Evolutionary conservation across 2,113 vertebrate genomes (phyloP).

Genomic region (Tamias sibiricus): DNA sequence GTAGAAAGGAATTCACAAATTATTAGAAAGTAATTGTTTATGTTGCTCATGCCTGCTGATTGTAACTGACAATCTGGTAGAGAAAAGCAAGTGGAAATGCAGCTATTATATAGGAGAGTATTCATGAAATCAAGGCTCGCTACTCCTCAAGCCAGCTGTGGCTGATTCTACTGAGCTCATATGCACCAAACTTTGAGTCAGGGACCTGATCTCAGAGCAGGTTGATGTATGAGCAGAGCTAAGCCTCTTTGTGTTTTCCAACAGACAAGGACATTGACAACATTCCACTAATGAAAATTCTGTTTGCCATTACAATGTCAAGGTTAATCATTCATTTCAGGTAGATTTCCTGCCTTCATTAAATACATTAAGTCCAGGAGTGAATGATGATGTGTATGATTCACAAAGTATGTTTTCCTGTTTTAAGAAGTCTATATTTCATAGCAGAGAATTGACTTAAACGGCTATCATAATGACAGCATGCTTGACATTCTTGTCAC

Average conservation of each 20-base stretch:
- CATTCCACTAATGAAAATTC: slow-evolving; percentile 54
- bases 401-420: slow-evolving; percentile 33
- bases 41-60: not conserved
- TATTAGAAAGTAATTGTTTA: slow-evolving; percentile 51
- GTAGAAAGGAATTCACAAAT: not conserved
- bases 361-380: slow-evolving; percentile 24
- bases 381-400: slow-evolving; percentile 46
- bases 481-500: not conserved
- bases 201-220: not conserved
- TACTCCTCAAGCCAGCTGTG: not conserved
- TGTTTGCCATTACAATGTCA: slow-evolving; percentile 54
- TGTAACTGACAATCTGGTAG: slow-evolving; percentile 28
- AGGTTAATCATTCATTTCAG: slow-evolving; percentile 61
- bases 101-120: not conserved
- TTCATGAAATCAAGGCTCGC: not conserved
- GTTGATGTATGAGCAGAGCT: not conserved
- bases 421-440: slow-evolving; percentile 1
- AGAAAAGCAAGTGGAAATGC: not conserved
- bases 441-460: not conserved
- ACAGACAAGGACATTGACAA: slow-evolving; percentile 21
- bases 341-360: slow-evolving; percentile 28
- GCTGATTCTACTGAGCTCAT: not conserved
- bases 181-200: not conserved
- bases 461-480: not conserved
- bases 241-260: not conserved